Base-by-base conservation (phyloP, 2,113 vertebrate genomes). In the Sakesphorus luctuosus region DNA sequence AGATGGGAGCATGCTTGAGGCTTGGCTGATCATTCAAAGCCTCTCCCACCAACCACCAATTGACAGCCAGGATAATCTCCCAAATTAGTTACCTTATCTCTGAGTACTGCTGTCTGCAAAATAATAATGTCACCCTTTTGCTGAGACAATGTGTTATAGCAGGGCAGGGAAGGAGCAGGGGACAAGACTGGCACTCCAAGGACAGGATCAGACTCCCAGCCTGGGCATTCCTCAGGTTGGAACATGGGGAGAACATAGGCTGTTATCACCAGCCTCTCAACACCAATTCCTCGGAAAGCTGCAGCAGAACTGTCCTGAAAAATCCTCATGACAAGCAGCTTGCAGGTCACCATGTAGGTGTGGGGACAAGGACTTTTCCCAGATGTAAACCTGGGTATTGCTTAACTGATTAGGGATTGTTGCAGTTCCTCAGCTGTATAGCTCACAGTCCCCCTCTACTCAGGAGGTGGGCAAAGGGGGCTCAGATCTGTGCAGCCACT, bases 1-100 rank as follows among this genome's bases (percentile, higher is more conserved):
- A 18, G 80, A 81, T 84, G 87, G 52, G 94, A 97, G 91, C 47
- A 52, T 87, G 80, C 13, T 24, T 81, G 94, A 79, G 83, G 47
- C 49, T 91, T 6, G 3, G 56, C 72, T 80, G 72, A 62, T 84
- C 59, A 11, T 25, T 73, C 55, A 73, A 71, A 94, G 43, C 47
- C 35, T 92, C 81, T 94, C 68, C 59, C 38, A 74, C 53, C 79
- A 56, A 65, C 92, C 92, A 65, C 59, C 81, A 95, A 84, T 10
- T 55, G 91, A 86, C 31, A 61, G n/a, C 53, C 3, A 1, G 59
- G 82, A 76, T 40, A 4, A 53, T 75, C 86, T 87, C 73, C 66
- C 25, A 49, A 92, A 90, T 92, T 78, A 68, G 85, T 89, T 84
- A 81, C 80, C 49, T 89, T 69, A 65, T 46, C 40, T 69, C 40